phyloP scores from a whole-genome alignment of 2,113 vertebrate genomes.

The Hemiscyllium ocellatum region DNA sequence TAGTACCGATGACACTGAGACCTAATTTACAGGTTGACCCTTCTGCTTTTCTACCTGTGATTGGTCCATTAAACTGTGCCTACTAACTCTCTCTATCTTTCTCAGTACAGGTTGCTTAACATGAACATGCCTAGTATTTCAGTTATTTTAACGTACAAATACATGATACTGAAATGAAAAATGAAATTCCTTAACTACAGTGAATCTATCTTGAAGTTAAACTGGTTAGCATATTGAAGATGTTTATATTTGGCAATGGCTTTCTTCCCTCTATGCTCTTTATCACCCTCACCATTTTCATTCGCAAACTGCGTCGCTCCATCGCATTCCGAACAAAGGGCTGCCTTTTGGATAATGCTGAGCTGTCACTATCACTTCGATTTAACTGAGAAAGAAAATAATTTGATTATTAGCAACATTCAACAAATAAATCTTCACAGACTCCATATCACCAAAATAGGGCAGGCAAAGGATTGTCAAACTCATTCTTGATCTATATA shows the following conservation, averaged over 20 bases:
- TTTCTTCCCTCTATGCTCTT: background rate
- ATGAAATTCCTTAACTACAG: background rate
- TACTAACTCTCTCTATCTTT: no score
- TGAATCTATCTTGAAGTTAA: background rate
- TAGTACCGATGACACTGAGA: no score
- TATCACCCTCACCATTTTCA: slow-evolving; percentile 75
- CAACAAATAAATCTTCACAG: background rate
- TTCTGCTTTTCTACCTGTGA: no score
- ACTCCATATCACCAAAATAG: background rate
- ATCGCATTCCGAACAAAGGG: slow-evolving; percentile 87
- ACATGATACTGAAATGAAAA: background rate
- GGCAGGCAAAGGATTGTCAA: background rate
- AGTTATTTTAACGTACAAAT: background rate
- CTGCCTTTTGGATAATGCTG: slow-evolving; percentile 87
- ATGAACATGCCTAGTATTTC: no score
- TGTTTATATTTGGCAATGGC: background rate
- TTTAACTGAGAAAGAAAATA: slow-evolving; percentile 67
- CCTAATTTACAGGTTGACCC: no score
- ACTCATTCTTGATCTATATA: background rate
- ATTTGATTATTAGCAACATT: background rate
- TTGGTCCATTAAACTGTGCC: no score
- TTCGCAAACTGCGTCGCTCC: slow-evolving; percentile 83
- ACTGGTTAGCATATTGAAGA: background rate
- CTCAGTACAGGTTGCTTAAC: no score
- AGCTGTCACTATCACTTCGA: slow-evolving; percentile 95